Evolutionary conservation across 2,888 invertebrate genomes (phyloP), one percentile per base, ranked within the genome.

Genomic region (Tortricodes alternella): DNA sequence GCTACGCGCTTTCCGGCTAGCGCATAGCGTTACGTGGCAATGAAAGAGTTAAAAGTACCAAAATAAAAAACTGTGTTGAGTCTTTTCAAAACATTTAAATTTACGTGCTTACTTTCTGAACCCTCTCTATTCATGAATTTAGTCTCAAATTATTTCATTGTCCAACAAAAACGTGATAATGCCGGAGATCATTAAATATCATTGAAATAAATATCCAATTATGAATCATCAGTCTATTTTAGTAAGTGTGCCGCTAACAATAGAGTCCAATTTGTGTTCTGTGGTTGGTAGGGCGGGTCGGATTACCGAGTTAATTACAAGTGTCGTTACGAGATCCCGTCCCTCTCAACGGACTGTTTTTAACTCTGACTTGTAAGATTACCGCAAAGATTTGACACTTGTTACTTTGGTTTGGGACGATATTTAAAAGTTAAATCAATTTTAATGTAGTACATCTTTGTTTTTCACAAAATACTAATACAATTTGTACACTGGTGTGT

Each of bases 261-360:
- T 74, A 64, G 73, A 71, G 70, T 74, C 65, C 78, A 82, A 83
- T 84, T 82, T 80, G 78, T 79, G 82, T 83, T 83, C 78, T 80
- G 73, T 76, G 77, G 67, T 69, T 72, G 71, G 71, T 58, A 62
- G 64, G 63, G 18, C 11, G 52, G 58, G 29, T 60, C 79, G 74
- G 82, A 78, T 88, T 87, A 82, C 89, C 71, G 74, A 78, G 83
- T 77, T 83, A 86, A 88, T 89, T 86, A 87, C 83, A 76, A 85
- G 83, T 84, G 81, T 84, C 83, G 74, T 74, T 75, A 73, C 68
- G 61, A 58, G 67, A 71, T 62, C 61, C 64, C 57, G 53, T 58
- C 59, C 56, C 53, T 53, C 48, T 38, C 46, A 53, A 38, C 53
- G 43, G 53, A 62, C 56, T 60, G 56, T 59, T 64, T 60, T 44